These are phyloP conservation scores for Diplodus puntazzo DNA, from an alignment of 2,797 vertebrate species.

Conservation along the genomic window DNA sequence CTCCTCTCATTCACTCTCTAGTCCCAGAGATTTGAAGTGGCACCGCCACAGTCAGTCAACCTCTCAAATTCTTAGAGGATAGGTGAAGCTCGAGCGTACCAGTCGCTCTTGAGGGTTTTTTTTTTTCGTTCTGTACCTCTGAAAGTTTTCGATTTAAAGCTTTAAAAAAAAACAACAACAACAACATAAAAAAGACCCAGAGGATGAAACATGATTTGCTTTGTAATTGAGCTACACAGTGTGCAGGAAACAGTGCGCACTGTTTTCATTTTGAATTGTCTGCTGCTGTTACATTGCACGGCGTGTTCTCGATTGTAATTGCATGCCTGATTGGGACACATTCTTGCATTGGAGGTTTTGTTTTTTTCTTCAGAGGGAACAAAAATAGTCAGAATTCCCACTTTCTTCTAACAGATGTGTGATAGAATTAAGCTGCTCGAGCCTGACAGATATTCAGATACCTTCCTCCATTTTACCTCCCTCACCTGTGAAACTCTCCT, in stretches of 20 bases:
- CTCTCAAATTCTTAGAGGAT: conserved; percentile 60
- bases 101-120: conserved; percentile 4
- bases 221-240: conserved; percentile 65
- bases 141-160: conserved; percentile 33
- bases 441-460: conserved; percentile 75
- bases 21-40: conserved; percentile 83
- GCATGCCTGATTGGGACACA: conserved; percentile 73
- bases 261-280: conserved; percentile 63
- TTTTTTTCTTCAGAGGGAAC: conserved; percentile 26
- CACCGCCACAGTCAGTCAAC: conserved; percentile 70
- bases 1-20: conserved; percentile 84
- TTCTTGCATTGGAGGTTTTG: conserved; percentile 48
- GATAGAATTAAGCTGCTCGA: conserved; percentile 59
- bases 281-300: conserved; percentile 65
- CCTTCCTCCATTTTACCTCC: conserved; percentile 67
- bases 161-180: conserved; percentile 7
- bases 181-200: conserved; percentile 12
- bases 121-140: conserved; percentile 26
- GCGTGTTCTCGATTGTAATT: conserved; percentile 74
- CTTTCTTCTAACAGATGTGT: conserved; percentile 32
- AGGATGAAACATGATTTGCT: conserved; percentile 55
- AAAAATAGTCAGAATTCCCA: conserved; percentile 61
- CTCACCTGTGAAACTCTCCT: conserved; percentile 72
- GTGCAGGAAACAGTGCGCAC: conserved; percentile 53
- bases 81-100: conserved; percentile 46